Evolutionary conservation across 2,113 vertebrate genomes (phyloP).

Genomic region (Tragelaphus strepsiceros): DNA sequence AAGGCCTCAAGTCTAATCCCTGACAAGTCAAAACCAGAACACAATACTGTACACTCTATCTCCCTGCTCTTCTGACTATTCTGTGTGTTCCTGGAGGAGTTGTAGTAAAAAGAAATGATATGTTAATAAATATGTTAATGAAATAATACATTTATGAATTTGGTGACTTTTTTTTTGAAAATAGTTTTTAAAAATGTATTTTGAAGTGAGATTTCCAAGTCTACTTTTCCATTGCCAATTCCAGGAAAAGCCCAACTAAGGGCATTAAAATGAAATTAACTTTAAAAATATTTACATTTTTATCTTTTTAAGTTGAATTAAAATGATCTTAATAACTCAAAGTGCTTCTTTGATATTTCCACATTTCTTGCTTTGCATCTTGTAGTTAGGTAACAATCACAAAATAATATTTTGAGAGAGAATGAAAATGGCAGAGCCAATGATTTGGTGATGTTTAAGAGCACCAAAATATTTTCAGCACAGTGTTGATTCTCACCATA

Average conservation of each 20-base stretch:
- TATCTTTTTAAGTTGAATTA: not conserved
- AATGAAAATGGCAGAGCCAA: not conserved
- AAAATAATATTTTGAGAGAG: not conserved
- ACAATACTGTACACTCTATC: not conserved
- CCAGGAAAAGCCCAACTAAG: not conserved
- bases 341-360: not conserved
- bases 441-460: not conserved
- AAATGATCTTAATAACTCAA: not conserved
- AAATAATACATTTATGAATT: not conserved
- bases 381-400: not conserved
- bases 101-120: not conserved
- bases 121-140: not conserved
- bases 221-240: not conserved
- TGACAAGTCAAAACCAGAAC: not conserved
- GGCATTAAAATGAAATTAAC: not conserved
- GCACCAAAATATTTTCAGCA: not conserved
- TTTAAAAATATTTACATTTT: not conserved
- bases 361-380: not conserved
- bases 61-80: not conserved
- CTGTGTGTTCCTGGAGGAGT: not conserved
- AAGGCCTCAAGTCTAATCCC: not conserved
- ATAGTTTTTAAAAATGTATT: not conserved
- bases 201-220: not conserved
- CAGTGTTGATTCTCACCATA: not conserved
- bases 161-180: not conserved